Percentiles rank a stretch among this genome's conserved stretches.
Conservation (phyloP, 2,113 vertebrate species). For the Thoracochromis brauschi region DNA sequence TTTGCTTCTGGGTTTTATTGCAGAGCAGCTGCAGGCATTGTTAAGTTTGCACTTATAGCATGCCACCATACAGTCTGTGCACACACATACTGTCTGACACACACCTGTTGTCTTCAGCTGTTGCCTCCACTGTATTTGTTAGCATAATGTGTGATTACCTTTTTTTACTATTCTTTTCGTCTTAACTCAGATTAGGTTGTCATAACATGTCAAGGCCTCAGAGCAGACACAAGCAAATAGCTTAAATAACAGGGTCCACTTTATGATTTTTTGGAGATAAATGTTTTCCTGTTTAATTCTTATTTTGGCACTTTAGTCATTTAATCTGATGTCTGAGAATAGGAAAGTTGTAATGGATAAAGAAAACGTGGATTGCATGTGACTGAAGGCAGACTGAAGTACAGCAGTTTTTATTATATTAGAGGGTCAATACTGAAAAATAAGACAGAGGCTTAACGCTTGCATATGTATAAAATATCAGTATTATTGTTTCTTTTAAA, state of each 20-base stretch:
- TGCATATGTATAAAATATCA: not conserved
- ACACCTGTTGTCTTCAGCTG: not conserved
- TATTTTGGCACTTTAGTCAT: not conserved
- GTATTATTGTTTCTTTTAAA: not conserved
- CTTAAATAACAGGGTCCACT: not conserved
- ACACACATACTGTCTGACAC: not conserved
- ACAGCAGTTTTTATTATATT: not conserved
- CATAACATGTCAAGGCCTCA: not conserved
- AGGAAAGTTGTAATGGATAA: not conserved
- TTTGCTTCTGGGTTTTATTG: not conserved
- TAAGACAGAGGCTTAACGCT: not conserved
- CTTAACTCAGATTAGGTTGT: not conserved
- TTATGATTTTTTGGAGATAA: not conserved
- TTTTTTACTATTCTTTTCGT: fast-evolving
- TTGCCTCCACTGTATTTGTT: not conserved
- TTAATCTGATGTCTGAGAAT: not conserved
- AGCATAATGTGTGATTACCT: not conserved
- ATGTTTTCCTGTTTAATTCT: not conserved
- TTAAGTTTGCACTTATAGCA: not conserved
- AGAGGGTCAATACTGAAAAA: not conserved
- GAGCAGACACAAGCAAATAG: not conserved
- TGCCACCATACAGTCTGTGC: not conserved
- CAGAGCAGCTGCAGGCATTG: not conserved
- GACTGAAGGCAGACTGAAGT: not conserved
- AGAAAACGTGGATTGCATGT: not conserved